phyloP scores from a whole-genome alignment of 64 coral and sea anemone genomes.

The Porites lutea region DNA sequence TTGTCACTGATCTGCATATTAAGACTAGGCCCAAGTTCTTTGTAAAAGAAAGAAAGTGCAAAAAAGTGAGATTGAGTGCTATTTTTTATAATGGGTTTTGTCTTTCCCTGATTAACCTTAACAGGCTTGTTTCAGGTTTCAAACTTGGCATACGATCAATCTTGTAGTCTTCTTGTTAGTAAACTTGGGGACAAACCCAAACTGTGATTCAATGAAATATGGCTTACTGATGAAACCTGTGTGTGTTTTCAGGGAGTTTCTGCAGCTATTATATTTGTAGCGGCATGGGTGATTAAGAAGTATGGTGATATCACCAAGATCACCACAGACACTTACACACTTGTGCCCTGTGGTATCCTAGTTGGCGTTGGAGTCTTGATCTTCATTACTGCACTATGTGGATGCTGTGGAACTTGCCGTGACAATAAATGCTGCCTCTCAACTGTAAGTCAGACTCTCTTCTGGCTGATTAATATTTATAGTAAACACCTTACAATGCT shows the following conservation, averaged over 20 bases:
- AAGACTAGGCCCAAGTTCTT: too few species aligned
- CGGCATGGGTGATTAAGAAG: slow-evolving; percentile 77
- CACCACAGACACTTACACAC: slow-evolving; percentile 81
- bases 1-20: too few species aligned
- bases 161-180: too few species aligned
- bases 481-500: too few species aligned
- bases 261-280: slow-evolving; percentile 71
- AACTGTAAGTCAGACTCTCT: slow-evolving; percentile 46
- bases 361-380: slow-evolving; percentile 77
- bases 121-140: too few species aligned
- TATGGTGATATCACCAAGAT: slow-evolving; percentile 77
- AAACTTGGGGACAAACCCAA: too few species aligned
- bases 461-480: not conserved
- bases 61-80: too few species aligned
- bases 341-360: slow-evolving; percentile 81
- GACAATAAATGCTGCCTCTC: slow-evolving; percentile 84
- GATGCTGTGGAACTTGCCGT: slow-evolving; percentile 77
- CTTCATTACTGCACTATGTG: slow-evolving; percentile 74
- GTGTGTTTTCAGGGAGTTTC: slow-evolving; percentile 64
- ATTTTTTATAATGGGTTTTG: too few species aligned
- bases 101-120: too few species aligned
- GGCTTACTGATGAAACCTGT: not conserved
- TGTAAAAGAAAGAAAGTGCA: too few species aligned
- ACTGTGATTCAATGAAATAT: too few species aligned
- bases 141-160: too few species aligned